phyloP scores from a whole-genome alignment of 2,797 vertebrate species.

The Pangasius macronema region DNA sequence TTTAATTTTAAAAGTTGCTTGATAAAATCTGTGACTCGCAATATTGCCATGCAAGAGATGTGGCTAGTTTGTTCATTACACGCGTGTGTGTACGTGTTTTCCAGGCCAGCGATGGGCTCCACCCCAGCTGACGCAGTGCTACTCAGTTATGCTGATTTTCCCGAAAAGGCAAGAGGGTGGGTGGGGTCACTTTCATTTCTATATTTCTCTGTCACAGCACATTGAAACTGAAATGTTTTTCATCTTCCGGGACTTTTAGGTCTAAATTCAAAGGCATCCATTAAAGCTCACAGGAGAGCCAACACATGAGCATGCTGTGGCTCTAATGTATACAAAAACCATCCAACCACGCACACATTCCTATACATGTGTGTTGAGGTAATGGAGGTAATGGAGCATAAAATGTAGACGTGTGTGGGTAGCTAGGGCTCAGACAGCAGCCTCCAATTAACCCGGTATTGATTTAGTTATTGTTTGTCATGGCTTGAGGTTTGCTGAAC shows the following conservation, averaged over 20 bases:
- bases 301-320: not conserved
- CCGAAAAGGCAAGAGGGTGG: not conserved
- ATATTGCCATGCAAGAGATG: not conserved
- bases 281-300: not conserved
- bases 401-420: constrained; percentile 1
- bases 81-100: not conserved
- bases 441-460: constrained; percentile 41
- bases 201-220: not conserved
- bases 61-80: not conserved
- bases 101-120: not conserved
- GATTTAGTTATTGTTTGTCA: constrained; percentile 33
- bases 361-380: not conserved
- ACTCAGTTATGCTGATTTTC: not conserved
- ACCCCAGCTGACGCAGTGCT: not conserved
- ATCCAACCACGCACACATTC: not conserved
- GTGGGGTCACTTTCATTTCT: not conserved
- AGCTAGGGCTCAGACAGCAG: not conserved
- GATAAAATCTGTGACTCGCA: not conserved
- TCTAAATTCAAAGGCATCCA: not conserved
- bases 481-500: constrained; percentile 40
- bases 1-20: not conserved
- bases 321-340: not conserved
- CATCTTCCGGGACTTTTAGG: not conserved
- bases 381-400: constrained; percentile 3
- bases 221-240: not conserved